A percentile compares a stretch with the other conserved stretches of the same genome.
phyloP scores from a whole-genome alignment of 2,888 invertebrate species.

The Synanthedon vespiformis region DNA sequence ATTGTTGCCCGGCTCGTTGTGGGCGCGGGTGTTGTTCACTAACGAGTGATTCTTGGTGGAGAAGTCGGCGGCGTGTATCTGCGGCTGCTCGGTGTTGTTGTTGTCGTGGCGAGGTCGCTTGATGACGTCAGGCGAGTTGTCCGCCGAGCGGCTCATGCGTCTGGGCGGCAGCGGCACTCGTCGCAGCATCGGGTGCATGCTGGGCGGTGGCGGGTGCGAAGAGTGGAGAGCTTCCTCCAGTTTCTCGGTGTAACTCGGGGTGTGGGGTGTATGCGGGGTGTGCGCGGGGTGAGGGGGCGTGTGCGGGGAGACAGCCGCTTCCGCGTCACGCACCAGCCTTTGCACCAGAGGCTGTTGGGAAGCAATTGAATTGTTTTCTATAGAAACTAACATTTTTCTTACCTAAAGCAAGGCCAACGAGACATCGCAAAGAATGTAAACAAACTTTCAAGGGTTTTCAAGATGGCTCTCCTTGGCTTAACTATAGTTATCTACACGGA shows the following conservation, averaged over 20 bases:
- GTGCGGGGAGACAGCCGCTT: constrained; percentile 70
- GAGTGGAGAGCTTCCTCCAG: constrained; percentile 27
- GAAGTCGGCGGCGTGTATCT: constrained; percentile 63
- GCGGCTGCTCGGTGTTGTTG: constrained; percentile 72
- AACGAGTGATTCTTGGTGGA: constrained; percentile 69
- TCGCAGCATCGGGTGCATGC: constrained; percentile 76
- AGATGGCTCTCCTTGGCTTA: too few relatives aligned
- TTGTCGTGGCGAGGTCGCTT: constrained; percentile 73
- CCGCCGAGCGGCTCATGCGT: constrained; percentile 72
- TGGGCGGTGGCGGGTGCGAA: constrained; percentile 47
- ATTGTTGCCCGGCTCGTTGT: constrained; percentile 65
- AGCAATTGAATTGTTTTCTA: background rate
- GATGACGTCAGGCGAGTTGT: constrained; percentile 75
- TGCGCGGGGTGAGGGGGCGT: constrained; percentile 57
- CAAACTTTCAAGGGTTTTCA: too few relatives aligned
- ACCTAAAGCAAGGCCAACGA: too few relatives aligned
- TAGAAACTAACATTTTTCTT: too few relatives aligned
- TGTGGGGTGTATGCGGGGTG: constrained; percentile 35
- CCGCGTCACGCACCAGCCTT: constrained; percentile 72
- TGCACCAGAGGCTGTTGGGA: constrained; percentile 70
- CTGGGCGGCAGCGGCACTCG: constrained; percentile 56
- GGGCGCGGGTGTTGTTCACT: constrained; percentile 70
- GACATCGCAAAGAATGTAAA: too few relatives aligned
- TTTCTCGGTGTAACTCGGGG: constrained; percentile 45
- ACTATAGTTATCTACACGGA: too few relatives aligned